Evolutionary conservation across 2,113 vertebrate species (phyloP), one percentile per base, ranked within the genome.

Genomic region (Odontophorus gujanensis): DNA sequence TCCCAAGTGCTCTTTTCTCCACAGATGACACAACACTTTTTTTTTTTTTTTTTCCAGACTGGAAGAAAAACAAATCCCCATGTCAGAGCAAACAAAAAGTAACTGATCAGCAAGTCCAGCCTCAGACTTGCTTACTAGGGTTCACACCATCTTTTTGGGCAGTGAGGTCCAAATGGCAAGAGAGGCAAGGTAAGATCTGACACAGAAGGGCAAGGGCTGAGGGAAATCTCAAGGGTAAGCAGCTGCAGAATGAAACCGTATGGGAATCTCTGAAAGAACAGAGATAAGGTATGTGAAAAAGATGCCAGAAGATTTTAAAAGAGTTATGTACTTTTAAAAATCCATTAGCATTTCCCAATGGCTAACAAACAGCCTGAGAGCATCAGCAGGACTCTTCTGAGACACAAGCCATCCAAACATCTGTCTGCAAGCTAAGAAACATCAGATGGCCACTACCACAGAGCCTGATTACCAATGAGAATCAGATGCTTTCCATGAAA

Each of bases 231-330:
- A 85, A 87, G 65, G 13, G 40, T 36, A 89, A 84, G 67, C 81
- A 93, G 73, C 78, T 96, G 86, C 48, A 93, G 78, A 93, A 88
- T 36, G 34, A 94, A 93, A 85, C 50, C 18, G 83, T 85, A 82
- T 2, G 0, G 7, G 73, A 90, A 93, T 59, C 83, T 75, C 88
- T 61, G 63, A 59, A 85, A 81, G 83, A 65, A 19, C 2, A 4
- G 45, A 81, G 81, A 92, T 4, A 66, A 14, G 25, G 58, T 82
- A 92, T 74, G 73, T 47, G 74, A 95, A 95, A 76, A 45, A 89
- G 81, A 94, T 89, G 81, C 81, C 92, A 87, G 20, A 81, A 76
- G 51, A 89, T 92, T 85, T 83, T 72, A 85, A 80, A 57, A 93
- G 38, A 20, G 67, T 48, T 88, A 81, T 88, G 74, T 40, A 69